A percentile compares a stretch with the other conserved stretches of the same genome.
phyloP scores from a whole-genome alignment of 2,797 vertebrate species.

The Melanotaenia nigrans region DNA sequence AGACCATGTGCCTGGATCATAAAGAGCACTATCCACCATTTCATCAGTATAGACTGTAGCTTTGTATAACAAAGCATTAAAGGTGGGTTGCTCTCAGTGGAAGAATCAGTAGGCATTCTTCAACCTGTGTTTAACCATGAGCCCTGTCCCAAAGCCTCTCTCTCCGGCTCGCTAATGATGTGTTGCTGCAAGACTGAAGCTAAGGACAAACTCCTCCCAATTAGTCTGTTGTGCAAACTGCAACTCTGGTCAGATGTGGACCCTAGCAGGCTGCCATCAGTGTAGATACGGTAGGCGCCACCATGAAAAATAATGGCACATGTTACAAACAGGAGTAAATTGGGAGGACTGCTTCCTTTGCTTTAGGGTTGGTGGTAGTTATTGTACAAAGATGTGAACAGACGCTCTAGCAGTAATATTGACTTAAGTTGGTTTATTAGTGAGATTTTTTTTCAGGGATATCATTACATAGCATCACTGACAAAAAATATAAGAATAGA shows the following conservation, averaged over 20 bases:
- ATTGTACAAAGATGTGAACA: slow-evolving; percentile 16
- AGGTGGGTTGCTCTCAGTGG: slow-evolving; percentile 31
- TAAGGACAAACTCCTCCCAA: slow-evolving; percentile 74
- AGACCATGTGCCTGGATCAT: slow-evolving; percentile 28
- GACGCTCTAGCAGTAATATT: slow-evolving; percentile 6
- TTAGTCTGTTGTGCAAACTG: slow-evolving; percentile 60
- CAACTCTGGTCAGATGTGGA: slow-evolving; percentile 59
- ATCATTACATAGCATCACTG: slow-evolving; percentile 8
- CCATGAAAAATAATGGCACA: slow-evolving; percentile 60
- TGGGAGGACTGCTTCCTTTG: slow-evolving; percentile 38
- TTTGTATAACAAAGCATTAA: slow-evolving; percentile 25
- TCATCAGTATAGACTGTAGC: slow-evolving; percentile 22
- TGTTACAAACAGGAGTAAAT: slow-evolving; percentile 21
- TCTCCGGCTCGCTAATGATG: slow-evolving; percentile 70
- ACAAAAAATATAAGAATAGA: slow-evolving; percentile 1
- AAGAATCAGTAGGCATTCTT: slow-evolving; percentile 41
- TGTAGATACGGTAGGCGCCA: slow-evolving; percentile 44
- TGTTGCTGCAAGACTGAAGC: slow-evolving; percentile 66
- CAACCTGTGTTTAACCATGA: slow-evolving; percentile 43
- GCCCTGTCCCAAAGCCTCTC: slow-evolving; percentile 27
- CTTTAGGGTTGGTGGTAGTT: slow-evolving; percentile 33
- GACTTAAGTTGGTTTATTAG: slow-evolving; percentile 22
- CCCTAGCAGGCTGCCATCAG: slow-evolving; percentile 46
- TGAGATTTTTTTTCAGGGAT: slow-evolving; percentile 14
- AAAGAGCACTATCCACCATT: slow-evolving; percentile 22